Evolutionary conservation across 2,888 invertebrate genomes (phyloP), one percentile per base, ranked within the genome.

Genomic region (Carpatolechia fugitivella): DNA sequence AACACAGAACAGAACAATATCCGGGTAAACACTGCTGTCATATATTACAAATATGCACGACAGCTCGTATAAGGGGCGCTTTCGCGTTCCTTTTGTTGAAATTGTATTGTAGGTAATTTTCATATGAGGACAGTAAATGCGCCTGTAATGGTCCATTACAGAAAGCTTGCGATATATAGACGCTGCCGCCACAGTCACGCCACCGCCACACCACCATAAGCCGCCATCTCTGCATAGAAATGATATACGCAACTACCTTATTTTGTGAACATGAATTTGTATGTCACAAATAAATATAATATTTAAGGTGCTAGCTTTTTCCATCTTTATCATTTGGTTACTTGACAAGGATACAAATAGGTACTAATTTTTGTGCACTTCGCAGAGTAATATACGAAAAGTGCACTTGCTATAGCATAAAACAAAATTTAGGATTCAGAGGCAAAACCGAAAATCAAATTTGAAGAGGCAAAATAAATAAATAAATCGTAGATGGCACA

Each of bases 111-210:
- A 66, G 70, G 74, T 80, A 79, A 79, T 81, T 79, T 81, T 78
- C 79, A 79, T 78, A 79, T 70, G 76, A 76, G 69, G 75, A 71
- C 72, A 76, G 76, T 81, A 56, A 82, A 81, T 80, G 78, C 72
- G 75, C 70, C 67, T 73, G 78, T 82, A 82, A 82, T 82, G 79
- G 81, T 70, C 81, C 80, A 80, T 82, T 82, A 75, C 79, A 72
- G 78, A 81, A 81, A 79, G 78, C 80, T 76, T 67, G 74, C 72
- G 68, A 77, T 81, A 76, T 80, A 78, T 72, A 71, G 68, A 66
- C 63, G 60, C 20, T 18, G 20, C 40, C 8, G 18, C 40, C 59
- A 60, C 59, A 61, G 55, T 48, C 55, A 60, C 40, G 31, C 44
- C 44, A 65, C 61, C 64, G 56, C 60, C 59, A 60, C 38, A 30